These are phyloP conservation scores for Cataglyphis hispanica DNA, from an alignment of 1,140 invertebrate species.

Conservation along the genomic window DNA sequence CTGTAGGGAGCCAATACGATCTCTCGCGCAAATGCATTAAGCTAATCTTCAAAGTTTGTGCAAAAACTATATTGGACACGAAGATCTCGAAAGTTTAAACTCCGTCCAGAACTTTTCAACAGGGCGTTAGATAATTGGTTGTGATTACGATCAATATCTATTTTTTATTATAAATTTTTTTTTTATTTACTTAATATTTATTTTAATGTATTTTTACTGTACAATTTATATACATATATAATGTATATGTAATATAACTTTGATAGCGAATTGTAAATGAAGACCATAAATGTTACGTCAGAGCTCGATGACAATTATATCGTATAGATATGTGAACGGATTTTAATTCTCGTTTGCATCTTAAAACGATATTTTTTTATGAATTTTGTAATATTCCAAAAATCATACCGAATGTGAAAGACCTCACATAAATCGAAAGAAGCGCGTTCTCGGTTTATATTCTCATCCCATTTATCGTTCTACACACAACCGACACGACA, in stretches of 20 bases:
- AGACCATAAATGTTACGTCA: not conserved
- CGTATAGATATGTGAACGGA: not conserved
- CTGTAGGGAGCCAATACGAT: conserved; percentile 38
- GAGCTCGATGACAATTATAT: not conserved
- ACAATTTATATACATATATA: no score
- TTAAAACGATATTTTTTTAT: conserved; percentile 11
- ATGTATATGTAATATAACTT: not conserved
- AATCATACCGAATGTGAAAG: not conserved
- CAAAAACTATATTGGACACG: conserved; percentile 21
- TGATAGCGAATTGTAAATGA: not conserved
- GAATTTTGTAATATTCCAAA: not conserved
- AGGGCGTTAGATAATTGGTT: conserved; percentile 54
- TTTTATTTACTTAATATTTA: not conserved
- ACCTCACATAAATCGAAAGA: conserved; percentile 18
- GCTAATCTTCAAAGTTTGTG: conserved; percentile 68
- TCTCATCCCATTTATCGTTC: not conserved
- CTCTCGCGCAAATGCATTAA: conserved; percentile 55
- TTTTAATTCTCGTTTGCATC: not conserved
- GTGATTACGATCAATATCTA: conserved; percentile 57
- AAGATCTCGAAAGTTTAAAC: conserved; percentile 47
- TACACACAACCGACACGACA: conserved; percentile 16
- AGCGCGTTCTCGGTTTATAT: conserved; percentile 8
- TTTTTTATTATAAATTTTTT: not conserved
- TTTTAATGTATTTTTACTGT: not conserved
- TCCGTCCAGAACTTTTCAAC: conserved; percentile 27